Evolutionary conservation across 2,113 vertebrate genomes (phyloP), one percentile per base, ranked within the genome.

Genomic region (Podarcis muralis): DNA sequence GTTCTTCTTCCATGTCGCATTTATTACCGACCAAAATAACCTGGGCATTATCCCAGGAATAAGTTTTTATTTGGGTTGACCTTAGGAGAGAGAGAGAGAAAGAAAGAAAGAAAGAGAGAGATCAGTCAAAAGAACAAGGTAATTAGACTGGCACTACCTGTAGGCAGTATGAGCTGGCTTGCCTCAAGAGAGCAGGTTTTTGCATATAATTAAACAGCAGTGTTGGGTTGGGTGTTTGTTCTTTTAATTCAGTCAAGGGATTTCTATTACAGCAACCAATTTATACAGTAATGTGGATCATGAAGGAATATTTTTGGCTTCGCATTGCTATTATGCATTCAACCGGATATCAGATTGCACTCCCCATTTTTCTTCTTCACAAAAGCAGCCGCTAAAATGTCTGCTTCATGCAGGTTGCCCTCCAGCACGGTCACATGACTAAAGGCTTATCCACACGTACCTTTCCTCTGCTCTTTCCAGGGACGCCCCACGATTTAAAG

Each of bases 21-120:
- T 99, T 99, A 95, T 99, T 99, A 69, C 98, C 99, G 6, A 98
- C 98, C 93, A 99, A 95, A 95, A 99, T 98, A 95, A 99, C 99
- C 96, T 99, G 99, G 74, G 99, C 98, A 88, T 99, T 99, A 93
- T 99, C 99, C 99, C 99, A 99, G 23, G 99, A 99, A 93, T 99
- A 99, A 0, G 98, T 99, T 96, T 99, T 99, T 95, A 99, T 99
- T 96, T 99, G 99, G 93, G 98, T 99, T 91, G 99, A 99, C 99
- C 99, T 99, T 94, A 89, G 93, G 91, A 90, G 69, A 91, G 75
- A 94, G 78, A 93, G 1, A 94, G 32, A 35, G 72, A 74, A 18
- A 74, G 37, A n/a, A n/a, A n/a, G n/a, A n/a, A n/a, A 89, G 77
- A 93, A 1, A 94, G 32, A 35, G 72, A 74, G 35, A 74, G 37